A percentile compares a stretch with the other conserved stretches of the same genome.
phyloP scores from a whole-genome alignment of 2,113 vertebrate species.

The Orcinus orca region DNA sequence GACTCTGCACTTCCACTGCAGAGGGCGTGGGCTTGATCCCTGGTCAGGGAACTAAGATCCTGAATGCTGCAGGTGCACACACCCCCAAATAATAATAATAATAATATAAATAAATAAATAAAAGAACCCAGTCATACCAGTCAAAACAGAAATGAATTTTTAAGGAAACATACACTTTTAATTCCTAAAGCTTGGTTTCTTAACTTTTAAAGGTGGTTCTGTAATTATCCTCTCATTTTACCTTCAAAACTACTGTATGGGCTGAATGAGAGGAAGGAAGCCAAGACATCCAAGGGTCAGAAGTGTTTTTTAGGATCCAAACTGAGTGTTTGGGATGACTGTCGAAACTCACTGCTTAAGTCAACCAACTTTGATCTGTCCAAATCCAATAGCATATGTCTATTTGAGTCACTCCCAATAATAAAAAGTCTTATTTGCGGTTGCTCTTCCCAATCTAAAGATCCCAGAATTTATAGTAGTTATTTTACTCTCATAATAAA shows the following conservation, averaged over 20 bases:
- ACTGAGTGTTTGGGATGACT: background rate
- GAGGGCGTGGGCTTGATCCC: no score
- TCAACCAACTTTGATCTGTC: background rate
- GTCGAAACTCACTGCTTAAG: background rate
- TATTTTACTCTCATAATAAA: background rate
- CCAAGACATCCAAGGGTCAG: background rate
- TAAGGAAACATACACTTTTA: slow-evolving; percentile 19
- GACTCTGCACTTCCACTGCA: no score
- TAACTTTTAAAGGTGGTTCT: slow-evolving; percentile 11
- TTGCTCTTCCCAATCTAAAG: background rate
- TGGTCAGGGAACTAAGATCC: no score
- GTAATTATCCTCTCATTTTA: slow-evolving; percentile 1
- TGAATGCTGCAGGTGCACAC: no score
- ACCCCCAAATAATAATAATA: no score
- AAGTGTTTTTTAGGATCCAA: background rate
- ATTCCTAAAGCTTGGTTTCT: background rate
- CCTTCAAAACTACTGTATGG: background rate
- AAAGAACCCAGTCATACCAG: slow-evolving; percentile 3
- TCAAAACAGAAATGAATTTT: slow-evolving; percentile 33
- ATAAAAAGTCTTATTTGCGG: background rate
- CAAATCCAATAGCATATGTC: background rate
- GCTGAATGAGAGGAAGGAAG: background rate
- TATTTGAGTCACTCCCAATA: background rate
- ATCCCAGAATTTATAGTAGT: background rate
- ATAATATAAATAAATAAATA: background rate